These are phyloP conservation scores for Thamnophis sirtalis DNA, from an alignment of 2,113 vertebrate species.

Conservation along the genomic window DNA sequence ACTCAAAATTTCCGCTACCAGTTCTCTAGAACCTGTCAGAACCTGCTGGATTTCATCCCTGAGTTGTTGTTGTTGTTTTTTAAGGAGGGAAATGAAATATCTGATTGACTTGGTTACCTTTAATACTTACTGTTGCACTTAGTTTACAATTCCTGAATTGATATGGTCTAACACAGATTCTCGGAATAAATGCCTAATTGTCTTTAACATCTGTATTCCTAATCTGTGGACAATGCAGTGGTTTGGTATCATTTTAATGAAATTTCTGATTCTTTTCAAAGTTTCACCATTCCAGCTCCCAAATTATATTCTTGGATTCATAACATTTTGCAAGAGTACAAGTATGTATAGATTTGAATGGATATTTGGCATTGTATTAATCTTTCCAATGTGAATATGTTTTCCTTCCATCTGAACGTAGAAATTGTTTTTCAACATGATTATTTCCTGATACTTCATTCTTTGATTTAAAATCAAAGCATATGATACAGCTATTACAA, in stretches of 20 bases:
- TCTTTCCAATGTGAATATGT: not conserved
- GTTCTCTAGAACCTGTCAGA: too few species aligned
- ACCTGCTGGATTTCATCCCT: too few species aligned
- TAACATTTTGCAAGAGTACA: not conserved
- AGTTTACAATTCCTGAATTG: not conserved
- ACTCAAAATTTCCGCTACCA: too few species aligned
- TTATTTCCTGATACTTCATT: not conserved
- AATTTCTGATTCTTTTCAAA: not conserved
- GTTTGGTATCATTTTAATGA: not conserved
- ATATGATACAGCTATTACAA: not conserved
- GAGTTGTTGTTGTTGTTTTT: not conserved
- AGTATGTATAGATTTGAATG: not conserved
- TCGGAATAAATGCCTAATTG: not conserved
- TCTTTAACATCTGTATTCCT: not conserved
- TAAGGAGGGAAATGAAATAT: not conserved
- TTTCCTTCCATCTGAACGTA: not conserved
- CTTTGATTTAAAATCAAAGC: not conserved
- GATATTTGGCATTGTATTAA: not conserved
- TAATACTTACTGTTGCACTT: not conserved
- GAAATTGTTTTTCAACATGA: not conserved
- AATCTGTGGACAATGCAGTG: not conserved
- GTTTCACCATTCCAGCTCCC: not conserved
- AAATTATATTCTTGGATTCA: not conserved
- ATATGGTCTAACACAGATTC: not conserved
- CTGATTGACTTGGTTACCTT: not conserved